Conservation (phyloP, 1,140 invertebrate genomes). For the Caenorhabditis elegans region DNA sequence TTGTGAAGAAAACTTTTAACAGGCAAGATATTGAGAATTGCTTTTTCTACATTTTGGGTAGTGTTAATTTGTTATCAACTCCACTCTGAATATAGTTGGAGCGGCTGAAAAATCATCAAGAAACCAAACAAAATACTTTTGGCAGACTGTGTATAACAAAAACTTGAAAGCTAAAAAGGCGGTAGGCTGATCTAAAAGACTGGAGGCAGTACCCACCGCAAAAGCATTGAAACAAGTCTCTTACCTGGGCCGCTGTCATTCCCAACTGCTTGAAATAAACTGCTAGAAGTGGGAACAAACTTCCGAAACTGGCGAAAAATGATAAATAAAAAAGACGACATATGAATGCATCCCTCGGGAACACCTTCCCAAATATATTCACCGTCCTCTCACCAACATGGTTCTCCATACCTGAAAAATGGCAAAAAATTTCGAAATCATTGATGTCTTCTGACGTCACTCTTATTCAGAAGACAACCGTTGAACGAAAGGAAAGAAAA, state of each 20-base stretch:
- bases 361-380: constrained; percentile 53
- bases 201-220: too few species aligned
- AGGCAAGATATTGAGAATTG: too few species aligned
- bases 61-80: too few species aligned
- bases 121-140: too few species aligned
- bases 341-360: constrained; percentile 76
- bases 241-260: constrained; percentile 72
- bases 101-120: too few species aligned
- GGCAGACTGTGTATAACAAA: too few species aligned
- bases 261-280: constrained; percentile 86
- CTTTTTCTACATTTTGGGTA: too few species aligned
- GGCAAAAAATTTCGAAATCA: background rate
- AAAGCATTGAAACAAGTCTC: too few species aligned
- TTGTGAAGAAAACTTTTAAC: too few species aligned
- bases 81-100: too few species aligned
- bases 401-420: constrained; percentile 27
- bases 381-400: constrained; percentile 49
- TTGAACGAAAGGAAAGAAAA: background rate
- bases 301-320: constrained; percentile 98
- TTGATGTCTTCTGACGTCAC: background rate
- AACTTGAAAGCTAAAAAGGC: too few species aligned
- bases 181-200: too few species aligned
- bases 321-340: constrained; percentile 98
- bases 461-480: background rate
- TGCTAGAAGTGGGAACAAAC: constrained; percentile 92